phyloP scores from a whole-genome alignment of 2,888 invertebrate species.

The Ophraella communa region DNA sequence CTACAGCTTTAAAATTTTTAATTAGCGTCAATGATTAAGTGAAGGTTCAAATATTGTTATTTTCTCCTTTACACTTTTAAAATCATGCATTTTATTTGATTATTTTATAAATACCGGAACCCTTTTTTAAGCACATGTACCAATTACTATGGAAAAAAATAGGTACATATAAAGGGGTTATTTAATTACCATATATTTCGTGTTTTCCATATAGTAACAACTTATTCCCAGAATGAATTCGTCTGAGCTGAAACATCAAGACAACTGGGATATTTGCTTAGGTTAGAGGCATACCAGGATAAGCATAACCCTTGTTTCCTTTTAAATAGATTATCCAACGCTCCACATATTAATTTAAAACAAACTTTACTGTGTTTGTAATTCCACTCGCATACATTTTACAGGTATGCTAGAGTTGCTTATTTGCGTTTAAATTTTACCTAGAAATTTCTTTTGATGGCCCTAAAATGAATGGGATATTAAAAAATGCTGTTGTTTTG shows the following conservation, averaged over 20 bases:
- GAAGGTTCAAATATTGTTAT: too few species aligned
- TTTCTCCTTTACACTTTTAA: background rate
- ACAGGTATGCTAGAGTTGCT: constrained; percentile 2
- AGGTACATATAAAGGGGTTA: background rate
- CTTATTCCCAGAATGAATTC: constrained; percentile 14
- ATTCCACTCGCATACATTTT: constrained; percentile 4
- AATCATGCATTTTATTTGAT: too few species aligned
- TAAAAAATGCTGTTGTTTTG: too few species aligned
- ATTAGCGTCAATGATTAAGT: too few species aligned
- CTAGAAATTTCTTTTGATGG: background rate
- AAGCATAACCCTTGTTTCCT: constrained; percentile 27
- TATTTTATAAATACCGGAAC: background rate
- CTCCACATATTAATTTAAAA: constrained; percentile 29
- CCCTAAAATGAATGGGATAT: background rate
- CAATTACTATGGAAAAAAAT: background rate
- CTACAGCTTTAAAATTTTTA: too few species aligned
- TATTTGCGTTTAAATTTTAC: constrained; percentile 1
- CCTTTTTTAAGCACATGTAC: background rate
- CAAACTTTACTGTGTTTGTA: constrained; percentile 24
- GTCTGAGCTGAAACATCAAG: constrained; percentile 20
- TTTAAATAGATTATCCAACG: constrained; percentile 27
- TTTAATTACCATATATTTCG: constrained; percentile 1
- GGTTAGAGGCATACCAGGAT: constrained; percentile 12
- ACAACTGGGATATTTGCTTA: constrained; percentile 24
- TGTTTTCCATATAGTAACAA: constrained; percentile 8